Conservation (phyloP, 1,140 invertebrate species). For the Oedothorax gibbosus region DNA sequence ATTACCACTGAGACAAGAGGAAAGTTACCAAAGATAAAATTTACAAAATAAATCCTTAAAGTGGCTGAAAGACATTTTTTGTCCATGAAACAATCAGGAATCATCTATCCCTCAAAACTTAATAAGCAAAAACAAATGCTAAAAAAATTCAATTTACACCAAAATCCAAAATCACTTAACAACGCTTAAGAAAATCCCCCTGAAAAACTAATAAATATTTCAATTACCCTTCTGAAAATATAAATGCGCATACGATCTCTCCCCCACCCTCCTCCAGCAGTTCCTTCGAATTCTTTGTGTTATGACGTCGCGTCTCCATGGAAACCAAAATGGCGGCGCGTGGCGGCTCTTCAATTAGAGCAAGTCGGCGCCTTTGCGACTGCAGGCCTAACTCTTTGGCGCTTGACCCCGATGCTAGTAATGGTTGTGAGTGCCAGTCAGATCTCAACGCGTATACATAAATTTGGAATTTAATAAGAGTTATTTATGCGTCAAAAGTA, state of each 20-base stretch:
- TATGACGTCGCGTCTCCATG: slow-evolving; percentile 36
- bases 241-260: neutral
- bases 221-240: slow-evolving; percentile 21
- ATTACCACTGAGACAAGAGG: too few species aligned
- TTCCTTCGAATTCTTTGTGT: slow-evolving; percentile 16
- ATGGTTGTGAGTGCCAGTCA: slow-evolving; percentile 37
- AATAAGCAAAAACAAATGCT: too few species aligned
- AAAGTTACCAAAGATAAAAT: too few species aligned
- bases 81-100: too few species aligned
- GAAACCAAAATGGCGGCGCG: slow-evolving; percentile 22
- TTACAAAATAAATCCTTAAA: too few species aligned
- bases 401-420: slow-evolving; percentile 42
- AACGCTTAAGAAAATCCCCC: too few species aligned
- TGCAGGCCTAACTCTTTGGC: slow-evolving; percentile 13
- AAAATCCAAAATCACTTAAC: too few species aligned
- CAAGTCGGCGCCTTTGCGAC: slow-evolving; percentile 25
- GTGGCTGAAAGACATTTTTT: too few species aligned
- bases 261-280: neutral
- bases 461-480: too few species aligned
- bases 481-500: too few species aligned
- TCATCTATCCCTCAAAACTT: too few species aligned
- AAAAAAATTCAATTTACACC: too few species aligned
- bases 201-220: neutral
- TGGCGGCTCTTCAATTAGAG: slow-evolving; percentile 39
- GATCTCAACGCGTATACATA: neutral